Evolutionary conservation across 2,888 invertebrate genomes (phyloP).

Genomic region (Polymixis lichenea): DNA sequence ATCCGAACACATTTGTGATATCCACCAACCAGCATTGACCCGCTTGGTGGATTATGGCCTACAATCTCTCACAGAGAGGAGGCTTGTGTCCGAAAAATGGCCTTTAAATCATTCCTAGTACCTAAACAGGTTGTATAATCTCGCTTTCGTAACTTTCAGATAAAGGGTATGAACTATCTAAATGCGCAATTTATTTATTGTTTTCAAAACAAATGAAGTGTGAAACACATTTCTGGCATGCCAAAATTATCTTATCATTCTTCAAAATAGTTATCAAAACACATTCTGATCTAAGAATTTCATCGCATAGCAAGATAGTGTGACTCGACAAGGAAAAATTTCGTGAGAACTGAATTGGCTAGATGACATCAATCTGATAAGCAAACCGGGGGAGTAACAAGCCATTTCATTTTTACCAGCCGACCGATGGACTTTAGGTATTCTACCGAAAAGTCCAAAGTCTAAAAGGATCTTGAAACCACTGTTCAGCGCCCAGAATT

Average conservation of each 20-base stretch:
- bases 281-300: constrained; percentile 29
- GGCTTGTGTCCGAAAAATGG: neutral
- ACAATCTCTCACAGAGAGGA: too few relatives aligned
- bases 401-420: neutral
- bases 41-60: neutral
- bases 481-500: too few relatives aligned
- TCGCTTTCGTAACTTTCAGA: neutral
- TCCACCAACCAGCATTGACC: neutral
- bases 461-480: too few relatives aligned
- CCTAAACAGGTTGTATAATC: too few relatives aligned
- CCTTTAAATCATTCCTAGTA: neutral
- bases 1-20: neutral
- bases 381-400: constrained; percentile 3
- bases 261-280: constrained; percentile 22
- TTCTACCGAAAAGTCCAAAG: too few relatives aligned
- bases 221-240: constrained; percentile 13
- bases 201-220: constrained; percentile 31
- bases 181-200: constrained; percentile 19
- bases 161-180: neutral
- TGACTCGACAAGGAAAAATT: constrained; percentile 13
- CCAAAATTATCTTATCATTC: constrained; percentile 25
- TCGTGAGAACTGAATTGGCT: constrained; percentile 16
- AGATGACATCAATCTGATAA: constrained; percentile 28
- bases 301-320: constrained; percentile 7
- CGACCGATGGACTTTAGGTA: too few relatives aligned